A percentile compares a stretch with the other conserved stretches of the same genome.
Conservation (phyloP, 2,888 invertebrate genomes). For the Chrysolina oricalcia region DNA sequence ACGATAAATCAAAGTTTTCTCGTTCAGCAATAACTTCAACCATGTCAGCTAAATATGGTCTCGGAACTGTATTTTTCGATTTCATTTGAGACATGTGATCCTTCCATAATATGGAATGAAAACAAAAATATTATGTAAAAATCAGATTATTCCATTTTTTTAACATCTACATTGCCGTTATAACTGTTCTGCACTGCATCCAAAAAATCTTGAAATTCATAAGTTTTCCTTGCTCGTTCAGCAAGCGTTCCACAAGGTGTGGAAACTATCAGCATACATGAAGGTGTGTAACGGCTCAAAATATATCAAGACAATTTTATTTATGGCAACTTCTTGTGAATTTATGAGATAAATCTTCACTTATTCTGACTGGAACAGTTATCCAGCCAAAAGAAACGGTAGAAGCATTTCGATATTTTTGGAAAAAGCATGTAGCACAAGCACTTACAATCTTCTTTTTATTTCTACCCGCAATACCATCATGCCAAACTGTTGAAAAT, state of each 20-base stretch:
- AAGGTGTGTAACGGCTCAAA: constrained; percentile 38
- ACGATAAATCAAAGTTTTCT: constrained; percentile 9
- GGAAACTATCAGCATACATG: constrained; percentile 35
- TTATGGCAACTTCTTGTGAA: constrained; percentile 25
- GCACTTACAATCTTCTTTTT: constrained; percentile 53
- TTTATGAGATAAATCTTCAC: constrained; percentile 38
- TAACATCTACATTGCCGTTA: constrained; percentile 33
- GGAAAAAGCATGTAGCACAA: constrained; percentile 34
- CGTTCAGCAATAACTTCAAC: constrained; percentile 17
- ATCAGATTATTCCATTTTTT: constrained; percentile 33
- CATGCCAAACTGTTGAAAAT: constrained; percentile 57
- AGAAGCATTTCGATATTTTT: constrained; percentile 19
- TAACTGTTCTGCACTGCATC: constrained; percentile 40
- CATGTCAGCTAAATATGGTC: constrained; percentile 22
- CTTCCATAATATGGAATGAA: no score
- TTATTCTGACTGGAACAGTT: constrained; percentile 40
- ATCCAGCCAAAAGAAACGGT: constrained; percentile 32
- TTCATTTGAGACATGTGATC: constrained; percentile 22
- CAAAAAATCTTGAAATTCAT: constrained; percentile 43
- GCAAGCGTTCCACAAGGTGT: constrained; percentile 33
- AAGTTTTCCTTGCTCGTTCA: constrained; percentile 37
- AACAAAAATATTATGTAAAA: no score
- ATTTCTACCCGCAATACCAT: constrained; percentile 47
- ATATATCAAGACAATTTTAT: constrained; percentile 30
- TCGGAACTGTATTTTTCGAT: constrained; percentile 5